Percentiles rank a stretch among this genome's conserved stretches.
These are phyloP conservation scores for Notarius lentiginosus DNA, from an alignment of 2,113 vertebrate genomes.

Conservation along the genomic window DNA sequence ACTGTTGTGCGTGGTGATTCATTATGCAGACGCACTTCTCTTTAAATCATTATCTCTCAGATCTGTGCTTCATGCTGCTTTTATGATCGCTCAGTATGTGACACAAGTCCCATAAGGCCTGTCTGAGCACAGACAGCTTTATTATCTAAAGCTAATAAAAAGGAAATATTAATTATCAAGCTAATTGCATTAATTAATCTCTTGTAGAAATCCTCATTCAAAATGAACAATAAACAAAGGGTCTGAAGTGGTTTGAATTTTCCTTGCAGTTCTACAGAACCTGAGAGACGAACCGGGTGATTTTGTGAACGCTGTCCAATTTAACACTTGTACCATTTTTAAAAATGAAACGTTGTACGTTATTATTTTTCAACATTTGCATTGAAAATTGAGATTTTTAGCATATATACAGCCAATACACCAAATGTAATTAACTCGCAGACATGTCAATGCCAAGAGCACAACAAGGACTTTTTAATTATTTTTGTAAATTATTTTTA, in stretches of 20 bases:
- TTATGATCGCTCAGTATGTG: not conserved
- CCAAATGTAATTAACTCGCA: no score
- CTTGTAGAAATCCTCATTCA: not conserved
- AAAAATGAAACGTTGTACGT: no score
- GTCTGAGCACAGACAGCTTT: not conserved
- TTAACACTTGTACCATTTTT: no score
- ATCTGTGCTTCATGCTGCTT: not conserved
- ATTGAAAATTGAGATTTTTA: not conserved
- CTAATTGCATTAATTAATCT: not conserved
- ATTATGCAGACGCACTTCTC: not conserved
- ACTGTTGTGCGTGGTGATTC: not conserved
- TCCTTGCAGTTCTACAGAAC: not conserved
- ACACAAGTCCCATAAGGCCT: not conserved
- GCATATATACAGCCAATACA: not conserved
- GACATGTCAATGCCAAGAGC: no score
- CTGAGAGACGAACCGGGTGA: not conserved
- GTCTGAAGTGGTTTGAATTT: not conserved
- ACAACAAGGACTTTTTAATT: no score
- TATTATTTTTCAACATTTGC: not conserved
- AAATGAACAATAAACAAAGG: no score
- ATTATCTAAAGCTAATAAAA: not conserved
- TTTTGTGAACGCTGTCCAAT: no score
- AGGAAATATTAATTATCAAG: not conserved
- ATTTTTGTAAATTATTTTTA: no score
- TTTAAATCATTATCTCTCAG: not conserved